These are phyloP conservation scores for Pomacea canaliculata DNA, from an alignment of 2,888 invertebrate species.

Conservation along the genomic window DNA sequence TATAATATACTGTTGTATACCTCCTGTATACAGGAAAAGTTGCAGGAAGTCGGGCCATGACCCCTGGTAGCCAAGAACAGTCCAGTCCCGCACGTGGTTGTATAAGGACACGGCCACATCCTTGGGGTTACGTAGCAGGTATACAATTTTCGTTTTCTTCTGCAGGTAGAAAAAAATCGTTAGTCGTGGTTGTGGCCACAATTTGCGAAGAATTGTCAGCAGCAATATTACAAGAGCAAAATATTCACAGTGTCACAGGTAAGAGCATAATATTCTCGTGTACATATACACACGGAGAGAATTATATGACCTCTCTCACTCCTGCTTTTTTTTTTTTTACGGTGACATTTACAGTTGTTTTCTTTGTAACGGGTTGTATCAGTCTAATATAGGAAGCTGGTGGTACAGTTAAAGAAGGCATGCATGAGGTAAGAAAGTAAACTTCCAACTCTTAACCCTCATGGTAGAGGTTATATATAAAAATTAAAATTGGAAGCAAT, in stretches of 20 bases:
- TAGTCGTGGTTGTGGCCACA: no score
- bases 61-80: conserved; percentile 7
- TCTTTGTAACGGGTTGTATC: no score
- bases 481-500: no score
- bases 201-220: no score
- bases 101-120: conserved; percentile 23
- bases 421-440: no score
- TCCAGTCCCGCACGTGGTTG: conserved; percentile 28
- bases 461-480: no score
- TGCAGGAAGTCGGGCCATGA: conserved; percentile 21
- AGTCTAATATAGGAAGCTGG: no score
- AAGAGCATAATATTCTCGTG: neutral
- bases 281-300: neutral
- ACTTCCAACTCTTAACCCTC: no score
- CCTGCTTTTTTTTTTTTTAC: neutral
- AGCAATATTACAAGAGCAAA: no score
- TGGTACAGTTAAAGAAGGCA: no score
- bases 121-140: conserved; percentile 23
- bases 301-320: neutral
- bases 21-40: conserved; percentile 9
- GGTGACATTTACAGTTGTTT: no score
- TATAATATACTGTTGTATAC: neutral
- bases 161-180: neutral
- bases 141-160: conserved; percentile 24
- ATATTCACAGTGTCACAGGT: no score